Conservation (phyloP, 2,113 vertebrate species). For the Pedetes capensis region DNA sequence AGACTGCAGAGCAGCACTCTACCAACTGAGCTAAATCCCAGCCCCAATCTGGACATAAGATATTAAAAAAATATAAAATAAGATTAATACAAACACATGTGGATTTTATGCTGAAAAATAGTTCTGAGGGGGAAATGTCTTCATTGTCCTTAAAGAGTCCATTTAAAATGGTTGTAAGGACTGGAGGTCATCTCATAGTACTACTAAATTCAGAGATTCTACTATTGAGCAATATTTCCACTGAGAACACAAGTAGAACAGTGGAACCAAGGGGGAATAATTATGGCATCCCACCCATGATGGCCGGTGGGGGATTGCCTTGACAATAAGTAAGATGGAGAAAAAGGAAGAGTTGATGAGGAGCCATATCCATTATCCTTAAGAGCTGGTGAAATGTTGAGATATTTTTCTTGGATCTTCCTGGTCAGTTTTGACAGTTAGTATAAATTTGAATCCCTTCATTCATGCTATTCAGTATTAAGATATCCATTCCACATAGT, state of each 20-base stretch:
- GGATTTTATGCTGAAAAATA: background rate
- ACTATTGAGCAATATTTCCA: background rate
- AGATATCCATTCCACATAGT: background rate
- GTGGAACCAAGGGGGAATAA: background rate
- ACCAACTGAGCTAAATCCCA: too few relatives aligned
- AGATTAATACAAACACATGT: background rate
- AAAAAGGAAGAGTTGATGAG: background rate
- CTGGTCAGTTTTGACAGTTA: background rate
- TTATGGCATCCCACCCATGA: accelerated
- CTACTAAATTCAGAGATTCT: background rate
- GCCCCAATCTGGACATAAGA: too few relatives aligned
- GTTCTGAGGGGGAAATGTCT: background rate
- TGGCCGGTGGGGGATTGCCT: accelerated
- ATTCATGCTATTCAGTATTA: background rate
- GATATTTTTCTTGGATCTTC: background rate
- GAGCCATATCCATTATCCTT: background rate
- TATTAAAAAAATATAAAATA: background rate
- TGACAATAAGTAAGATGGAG: background rate
- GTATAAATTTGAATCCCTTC: background rate
- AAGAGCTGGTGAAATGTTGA: background rate
- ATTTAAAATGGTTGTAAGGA: background rate
- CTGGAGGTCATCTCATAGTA: background rate
- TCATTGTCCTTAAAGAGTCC: background rate
- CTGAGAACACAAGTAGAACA: background rate
- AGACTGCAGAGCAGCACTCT: too few relatives aligned